A percentile compares a stretch with the other conserved stretches of the same genome.
Evolutionary conservation across 2,113 vertebrate species (phyloP).

Genomic region (Bubo scandiacus): DNA sequence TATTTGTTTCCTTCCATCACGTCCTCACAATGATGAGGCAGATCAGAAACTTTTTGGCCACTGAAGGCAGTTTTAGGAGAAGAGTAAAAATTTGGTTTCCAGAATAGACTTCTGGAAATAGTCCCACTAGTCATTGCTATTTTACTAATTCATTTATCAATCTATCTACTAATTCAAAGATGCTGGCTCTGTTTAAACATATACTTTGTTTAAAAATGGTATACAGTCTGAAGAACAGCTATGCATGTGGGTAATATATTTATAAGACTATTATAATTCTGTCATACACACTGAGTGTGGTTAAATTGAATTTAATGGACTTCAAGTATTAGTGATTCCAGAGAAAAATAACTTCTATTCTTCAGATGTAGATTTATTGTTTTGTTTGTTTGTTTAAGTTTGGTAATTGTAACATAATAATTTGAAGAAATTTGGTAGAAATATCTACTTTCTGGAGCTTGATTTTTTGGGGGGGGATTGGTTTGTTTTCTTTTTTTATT

Average conservation of each 20-base stretch:
- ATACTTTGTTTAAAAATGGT: background rate
- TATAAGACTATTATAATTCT: background rate
- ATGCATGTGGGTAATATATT: background rate
- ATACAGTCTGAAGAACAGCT: background rate
- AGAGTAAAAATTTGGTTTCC: background rate
- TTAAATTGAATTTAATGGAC: background rate
- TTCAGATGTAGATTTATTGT: background rate
- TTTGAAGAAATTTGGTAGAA: background rate
- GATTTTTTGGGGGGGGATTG: background rate
- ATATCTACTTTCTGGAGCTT: background rate
- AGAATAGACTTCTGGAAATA: background rate
- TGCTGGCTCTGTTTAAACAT: background rate
- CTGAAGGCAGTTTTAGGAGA: background rate
- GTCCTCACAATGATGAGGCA: background rate
- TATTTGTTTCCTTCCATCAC: background rate
- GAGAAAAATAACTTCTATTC: background rate
- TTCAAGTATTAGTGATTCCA: background rate
- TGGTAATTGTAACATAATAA: background rate
- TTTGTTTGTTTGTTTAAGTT: background rate
- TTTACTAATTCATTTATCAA: background rate
- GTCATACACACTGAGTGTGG: background rate
- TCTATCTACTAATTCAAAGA: background rate
- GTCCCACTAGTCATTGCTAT: background rate
- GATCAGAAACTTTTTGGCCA: background rate
- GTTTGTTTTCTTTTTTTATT: rapidly evolving